Conservation (phyloP, 2,113 vertebrate species). For the Tringa solitaria region DNA sequence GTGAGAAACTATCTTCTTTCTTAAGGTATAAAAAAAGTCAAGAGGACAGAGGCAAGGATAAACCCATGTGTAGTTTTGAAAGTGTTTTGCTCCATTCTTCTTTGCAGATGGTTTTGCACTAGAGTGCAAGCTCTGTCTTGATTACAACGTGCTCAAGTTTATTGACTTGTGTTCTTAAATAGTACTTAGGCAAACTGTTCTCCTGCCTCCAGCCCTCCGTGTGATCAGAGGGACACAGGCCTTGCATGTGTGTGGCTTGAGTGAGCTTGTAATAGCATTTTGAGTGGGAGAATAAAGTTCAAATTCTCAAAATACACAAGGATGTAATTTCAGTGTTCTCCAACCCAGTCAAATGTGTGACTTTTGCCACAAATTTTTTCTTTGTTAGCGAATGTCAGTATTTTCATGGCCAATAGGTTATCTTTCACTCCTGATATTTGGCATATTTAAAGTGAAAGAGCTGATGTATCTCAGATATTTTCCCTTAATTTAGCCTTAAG, state of each 20-base stretch:
- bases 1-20: background rate
- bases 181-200: accelerated
- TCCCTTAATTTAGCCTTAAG: background rate
- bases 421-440: background rate
- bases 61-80: background rate
- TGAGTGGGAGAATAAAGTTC: background rate
- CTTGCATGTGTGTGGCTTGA: background rate
- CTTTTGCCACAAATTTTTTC: background rate
- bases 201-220: background rate
- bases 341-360: background rate
- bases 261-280: background rate
- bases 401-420: background rate
- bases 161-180: background rate
- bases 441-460: background rate
- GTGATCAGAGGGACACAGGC: accelerated
- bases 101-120: background rate
- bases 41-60: background rate
- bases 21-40: background rate
- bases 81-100: background rate
- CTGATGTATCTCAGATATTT: background rate
- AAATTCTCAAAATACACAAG: background rate
- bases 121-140: background rate
- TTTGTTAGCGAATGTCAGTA: background rate
- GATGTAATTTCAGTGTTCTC: background rate
- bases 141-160: background rate